Conservation (phyloP, 2,797 vertebrate genomes). For the Phoebastria nigripes region DNA sequence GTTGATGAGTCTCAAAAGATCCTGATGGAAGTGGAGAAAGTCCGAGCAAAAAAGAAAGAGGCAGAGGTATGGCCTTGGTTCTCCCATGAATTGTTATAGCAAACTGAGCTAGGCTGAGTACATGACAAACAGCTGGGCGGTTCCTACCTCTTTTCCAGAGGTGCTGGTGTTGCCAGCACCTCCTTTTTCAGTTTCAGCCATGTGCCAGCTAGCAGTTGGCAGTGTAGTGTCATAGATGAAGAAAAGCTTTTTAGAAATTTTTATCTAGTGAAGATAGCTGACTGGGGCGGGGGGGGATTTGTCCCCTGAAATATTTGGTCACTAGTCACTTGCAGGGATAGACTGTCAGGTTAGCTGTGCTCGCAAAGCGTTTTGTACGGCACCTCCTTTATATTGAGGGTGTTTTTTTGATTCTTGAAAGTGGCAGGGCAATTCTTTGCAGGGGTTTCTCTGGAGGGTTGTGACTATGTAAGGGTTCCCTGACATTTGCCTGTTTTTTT, state of each 20-base stretch:
- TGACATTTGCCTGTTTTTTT: not conserved
- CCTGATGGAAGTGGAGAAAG: conserved; percentile 96
- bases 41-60: conserved; percentile 93
- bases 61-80: conserved; percentile 83
- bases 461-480: not conserved
- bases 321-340: not conserved
- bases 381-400: not conserved
- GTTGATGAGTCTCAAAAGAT: conserved; percentile 97
- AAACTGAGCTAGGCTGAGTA: not conserved
- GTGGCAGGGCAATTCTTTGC: not conserved
- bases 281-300: fast-evolving
- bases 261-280: not conserved
- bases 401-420: not conserved
- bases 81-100: not conserved
- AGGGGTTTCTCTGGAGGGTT: not conserved
- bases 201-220: not conserved
- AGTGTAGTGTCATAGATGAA: not conserved
- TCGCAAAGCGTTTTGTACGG: not conserved
- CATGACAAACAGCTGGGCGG: not conserved
- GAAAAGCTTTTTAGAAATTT: not conserved
- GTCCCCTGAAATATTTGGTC: not conserved
- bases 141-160: not conserved
- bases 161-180: not conserved
- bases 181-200: not conserved
- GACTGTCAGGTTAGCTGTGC: not conserved